phyloP scores from a whole-genome alignment of 1,140 invertebrate genomes.

The Panonychus citri region DNA sequence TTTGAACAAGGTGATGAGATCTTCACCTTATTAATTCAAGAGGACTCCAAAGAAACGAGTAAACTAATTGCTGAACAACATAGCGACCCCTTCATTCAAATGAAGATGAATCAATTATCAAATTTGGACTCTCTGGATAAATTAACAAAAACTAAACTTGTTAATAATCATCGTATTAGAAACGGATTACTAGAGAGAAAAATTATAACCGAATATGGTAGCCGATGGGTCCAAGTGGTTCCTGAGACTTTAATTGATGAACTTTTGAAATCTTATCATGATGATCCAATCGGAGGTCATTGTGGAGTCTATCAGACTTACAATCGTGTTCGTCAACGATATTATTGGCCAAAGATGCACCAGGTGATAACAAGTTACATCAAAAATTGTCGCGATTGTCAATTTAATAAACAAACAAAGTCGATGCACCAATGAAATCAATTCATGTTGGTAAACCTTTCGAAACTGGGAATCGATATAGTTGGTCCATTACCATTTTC shows the following conservation, averaged over 20 bases:
- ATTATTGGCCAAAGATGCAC: background rate
- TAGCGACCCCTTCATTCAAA: too few relatives aligned
- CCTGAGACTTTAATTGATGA: background rate
- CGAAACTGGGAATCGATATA: constrained; percentile 16
- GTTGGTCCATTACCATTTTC: constrained; percentile 13
- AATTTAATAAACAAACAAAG: background rate
- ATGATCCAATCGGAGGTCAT: constrained; percentile 3
- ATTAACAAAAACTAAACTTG: too few relatives aligned
- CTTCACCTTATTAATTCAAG: too few relatives aligned
- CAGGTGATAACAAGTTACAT: background rate
- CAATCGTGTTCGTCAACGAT: background rate
- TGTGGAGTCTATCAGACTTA: constrained; percentile 1
- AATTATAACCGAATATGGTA: background rate
- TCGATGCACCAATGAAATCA: background rate
- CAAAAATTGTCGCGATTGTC: background rate
- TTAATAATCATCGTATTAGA: background rate
- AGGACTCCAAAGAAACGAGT: too few relatives aligned
- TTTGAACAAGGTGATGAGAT: background rate
- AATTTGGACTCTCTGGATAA: too few relatives aligned
- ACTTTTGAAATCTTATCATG: background rate
- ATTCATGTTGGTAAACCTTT: constrained; percentile 8
- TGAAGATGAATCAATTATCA: too few relatives aligned
- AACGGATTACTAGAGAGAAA: background rate
- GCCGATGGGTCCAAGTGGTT: background rate
- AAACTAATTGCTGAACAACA: too few relatives aligned